phyloP scores from a whole-genome alignment of 1,140 invertebrate genomes.

The Hyles euphorbiae region DNA sequence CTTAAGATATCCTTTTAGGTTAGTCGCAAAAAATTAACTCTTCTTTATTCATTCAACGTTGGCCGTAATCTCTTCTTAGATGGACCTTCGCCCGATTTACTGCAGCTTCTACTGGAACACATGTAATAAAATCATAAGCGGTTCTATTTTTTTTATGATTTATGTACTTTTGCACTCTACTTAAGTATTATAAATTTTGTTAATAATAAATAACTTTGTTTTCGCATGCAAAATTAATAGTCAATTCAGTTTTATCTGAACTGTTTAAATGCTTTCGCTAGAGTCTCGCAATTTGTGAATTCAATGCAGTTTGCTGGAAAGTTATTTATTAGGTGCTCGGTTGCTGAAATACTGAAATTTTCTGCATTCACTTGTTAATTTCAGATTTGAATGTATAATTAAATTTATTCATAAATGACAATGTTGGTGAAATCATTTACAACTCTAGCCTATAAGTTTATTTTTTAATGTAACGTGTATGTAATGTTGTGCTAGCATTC shows the following conservation, averaged over 20 bases:
- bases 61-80: slow-evolving; percentile 24
- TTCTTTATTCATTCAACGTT: slow-evolving; percentile 39
- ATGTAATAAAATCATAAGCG: too few species aligned
- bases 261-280: background rate
- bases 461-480: background rate
- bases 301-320: slow-evolving; percentile 22
- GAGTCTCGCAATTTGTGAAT: slow-evolving; percentile 14
- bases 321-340: slow-evolving; percentile 18
- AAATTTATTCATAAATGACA: too few species aligned
- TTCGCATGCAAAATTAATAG: too few species aligned
- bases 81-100: slow-evolving; percentile 23
- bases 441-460: background rate
- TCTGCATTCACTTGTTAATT: slow-evolving; percentile 8
- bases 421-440: too few species aligned
- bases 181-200: too few species aligned
- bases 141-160: too few species aligned
- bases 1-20: slow-evolving; percentile 55
- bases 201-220: too few species aligned
- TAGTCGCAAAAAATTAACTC: slow-evolving; percentile 51
- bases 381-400: background rate
- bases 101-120: slow-evolving; percentile 1
- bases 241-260: slow-evolving; percentile 1
- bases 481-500: background rate
- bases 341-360: slow-evolving; percentile 4
- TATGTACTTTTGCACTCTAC: too few species aligned